Percentiles rank a stretch among this genome's conserved stretches.
phyloP scores from a whole-genome alignment of 92 coral and sea anemone genomes.

The Phenganax marumi region DNA sequence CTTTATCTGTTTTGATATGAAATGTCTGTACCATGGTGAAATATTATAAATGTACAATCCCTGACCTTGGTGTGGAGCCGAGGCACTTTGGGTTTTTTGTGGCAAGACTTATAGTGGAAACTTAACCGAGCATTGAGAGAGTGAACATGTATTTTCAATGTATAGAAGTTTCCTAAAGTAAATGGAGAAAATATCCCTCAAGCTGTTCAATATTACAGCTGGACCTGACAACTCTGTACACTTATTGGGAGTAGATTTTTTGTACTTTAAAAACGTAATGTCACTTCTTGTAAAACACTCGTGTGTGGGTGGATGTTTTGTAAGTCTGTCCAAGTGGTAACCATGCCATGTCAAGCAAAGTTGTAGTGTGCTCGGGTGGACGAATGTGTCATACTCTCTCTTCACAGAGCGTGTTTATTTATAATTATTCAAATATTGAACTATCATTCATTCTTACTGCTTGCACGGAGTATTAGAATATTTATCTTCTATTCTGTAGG shows the following conservation, averaged over 20 bases:
- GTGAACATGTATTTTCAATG: slow-evolving; percentile 8
- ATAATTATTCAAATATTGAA: neutral
- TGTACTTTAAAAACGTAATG: too few relatives aligned
- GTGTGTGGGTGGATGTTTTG: too few relatives aligned
- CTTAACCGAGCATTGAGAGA: slow-evolving; percentile 8
- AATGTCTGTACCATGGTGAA: too few relatives aligned
- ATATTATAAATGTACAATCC: too few relatives aligned
- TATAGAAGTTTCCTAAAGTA: slow-evolving; percentile 17
- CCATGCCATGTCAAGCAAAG: too few relatives aligned
- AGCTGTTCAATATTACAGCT: slow-evolving; percentile 29
- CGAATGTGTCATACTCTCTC: neutral
- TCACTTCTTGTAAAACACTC: too few relatives aligned
- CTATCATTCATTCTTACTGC: neutral
- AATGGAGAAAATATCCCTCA: slow-evolving; percentile 31
- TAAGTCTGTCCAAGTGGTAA: too few relatives aligned
- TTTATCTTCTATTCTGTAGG: neutral
- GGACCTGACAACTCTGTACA: slow-evolving; percentile 34
- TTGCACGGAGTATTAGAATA: neutral
- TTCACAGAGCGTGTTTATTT: neutral
- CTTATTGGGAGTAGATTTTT: neutral
- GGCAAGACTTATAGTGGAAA: neutral
- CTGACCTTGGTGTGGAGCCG: too few relatives aligned
- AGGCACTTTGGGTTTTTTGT: too few relatives aligned
- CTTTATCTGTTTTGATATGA: too few relatives aligned
- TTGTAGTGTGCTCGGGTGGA: too few relatives aligned